Percentiles rank a stretch among this genome's conserved stretches.
Conservation (phyloP, 1,140 invertebrate species). For the Diorhabda elongata region DNA sequence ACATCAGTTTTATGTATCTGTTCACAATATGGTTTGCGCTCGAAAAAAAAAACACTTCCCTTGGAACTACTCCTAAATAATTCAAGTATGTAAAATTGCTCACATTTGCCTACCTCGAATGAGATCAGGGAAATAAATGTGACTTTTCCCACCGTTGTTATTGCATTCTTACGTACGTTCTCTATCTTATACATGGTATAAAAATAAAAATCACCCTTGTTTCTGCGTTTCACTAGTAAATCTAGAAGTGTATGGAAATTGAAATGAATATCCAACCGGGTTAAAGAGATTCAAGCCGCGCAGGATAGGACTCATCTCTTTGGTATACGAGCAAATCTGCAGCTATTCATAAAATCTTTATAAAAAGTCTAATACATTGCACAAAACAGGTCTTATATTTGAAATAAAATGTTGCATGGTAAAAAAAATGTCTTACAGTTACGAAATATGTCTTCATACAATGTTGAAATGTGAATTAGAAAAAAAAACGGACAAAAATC, state of each 20-base stretch:
- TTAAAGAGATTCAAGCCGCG: neutral
- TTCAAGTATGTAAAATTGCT: neutral
- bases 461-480: no score
- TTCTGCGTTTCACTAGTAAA: conserved; percentile 10
- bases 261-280: conserved; percentile 11
- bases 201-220: conserved; percentile 11
- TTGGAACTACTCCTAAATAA: neutral
- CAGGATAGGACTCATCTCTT: neutral
- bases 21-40: no score
- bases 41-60: no score
- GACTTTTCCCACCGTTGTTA: conserved; percentile 4
- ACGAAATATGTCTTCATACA: no score
- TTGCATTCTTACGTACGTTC: conserved; percentile 10
- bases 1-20: no score
- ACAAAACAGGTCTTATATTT: no score
- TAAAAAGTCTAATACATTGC: no score
- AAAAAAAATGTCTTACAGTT: no score
- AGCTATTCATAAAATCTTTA: no score
- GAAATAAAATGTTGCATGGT: no score
- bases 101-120: conserved; percentile 8
- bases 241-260: conserved; percentile 12
- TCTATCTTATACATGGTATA: conserved; percentile 7
- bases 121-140: conserved; percentile 13
- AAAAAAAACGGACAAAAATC: no score
- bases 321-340: no score